Percentiles rank a stretch among this genome's conserved stretches.
phyloP scores from a whole-genome alignment of 1,140 invertebrate genomes.

The Heliothis subflexa region DNA sequence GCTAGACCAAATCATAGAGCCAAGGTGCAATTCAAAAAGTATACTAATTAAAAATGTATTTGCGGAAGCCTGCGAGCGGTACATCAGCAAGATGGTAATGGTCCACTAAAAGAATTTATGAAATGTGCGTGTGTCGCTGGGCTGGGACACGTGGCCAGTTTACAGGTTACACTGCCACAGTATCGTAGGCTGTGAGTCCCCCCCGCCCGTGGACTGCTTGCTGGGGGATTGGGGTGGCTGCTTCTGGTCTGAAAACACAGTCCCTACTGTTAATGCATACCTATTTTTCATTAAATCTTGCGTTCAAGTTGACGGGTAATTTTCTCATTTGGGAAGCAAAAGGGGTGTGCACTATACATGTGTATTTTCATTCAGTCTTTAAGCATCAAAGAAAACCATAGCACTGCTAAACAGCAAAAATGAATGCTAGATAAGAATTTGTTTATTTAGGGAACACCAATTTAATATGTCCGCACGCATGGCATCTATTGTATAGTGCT shows the following conservation, averaged over 20 bases:
- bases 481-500: constrained; percentile 15
- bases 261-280: background rate
- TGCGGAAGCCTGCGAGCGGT: constrained; percentile 40
- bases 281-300: background rate
- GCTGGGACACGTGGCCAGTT: constrained; percentile 64
- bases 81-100: constrained; percentile 62
- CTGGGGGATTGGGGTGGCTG: constrained; percentile 90
- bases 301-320: background rate
- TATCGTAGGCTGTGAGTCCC: constrained; percentile 98
- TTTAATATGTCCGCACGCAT: background rate
- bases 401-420: constrained; percentile 13
- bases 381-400: constrained; percentile 36
- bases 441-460: constrained; percentile 22
- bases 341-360: constrained; percentile 11
- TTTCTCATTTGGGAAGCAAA: background rate
- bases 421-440: background rate
- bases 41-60: constrained; percentile 13
- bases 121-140: constrained; percentile 54
- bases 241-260: constrained; percentile 93
- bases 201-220: constrained; percentile 90
- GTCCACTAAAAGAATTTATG: constrained; percentile 54
- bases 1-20: constrained; percentile 48
- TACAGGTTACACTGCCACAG: constrained; percentile 98
- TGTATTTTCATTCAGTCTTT: background rate
- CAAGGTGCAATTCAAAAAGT: constrained; percentile 43